A percentile compares a stretch with the other conserved stretches of the same genome.
phyloP scores from a whole-genome alignment of 37 sponge, comb jelly and placozoan genomes.

The Theonella swinhoei region DNA sequence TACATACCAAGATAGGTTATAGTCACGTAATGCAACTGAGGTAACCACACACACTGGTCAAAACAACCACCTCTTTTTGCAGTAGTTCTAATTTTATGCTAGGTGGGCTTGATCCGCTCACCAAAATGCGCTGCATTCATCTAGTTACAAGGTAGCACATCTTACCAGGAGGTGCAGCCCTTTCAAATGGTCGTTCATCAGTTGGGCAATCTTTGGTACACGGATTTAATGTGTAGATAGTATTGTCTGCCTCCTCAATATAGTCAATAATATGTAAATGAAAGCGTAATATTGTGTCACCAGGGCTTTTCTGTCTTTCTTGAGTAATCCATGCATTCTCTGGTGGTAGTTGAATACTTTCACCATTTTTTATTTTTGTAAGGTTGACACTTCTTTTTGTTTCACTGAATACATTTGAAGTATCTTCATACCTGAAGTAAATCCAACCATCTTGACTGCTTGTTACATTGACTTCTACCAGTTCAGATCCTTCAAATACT shows the following conservation, averaged over 20 bases:
- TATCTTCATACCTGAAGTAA: constrained; percentile 19
- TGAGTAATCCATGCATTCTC: constrained; percentile 14
- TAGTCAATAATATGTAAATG: neutral
- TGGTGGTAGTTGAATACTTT: neutral
- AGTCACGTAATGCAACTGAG: too few species aligned
- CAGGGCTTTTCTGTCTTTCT: too few species aligned
- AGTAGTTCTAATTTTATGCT: too few species aligned
- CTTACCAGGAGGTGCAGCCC: too few species aligned
- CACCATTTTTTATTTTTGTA: neutral
- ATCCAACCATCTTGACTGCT: neutral
- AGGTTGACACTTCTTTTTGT: neutral
- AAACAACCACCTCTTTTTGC: too few species aligned
- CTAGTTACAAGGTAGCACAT: too few species aligned
- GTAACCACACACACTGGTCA: too few species aligned
- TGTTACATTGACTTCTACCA: neutral
- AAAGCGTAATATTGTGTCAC: neutral
- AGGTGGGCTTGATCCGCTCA: too few species aligned
- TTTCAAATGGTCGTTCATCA: too few species aligned
- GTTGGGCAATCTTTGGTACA: neutral
- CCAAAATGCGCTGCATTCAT: too few species aligned
- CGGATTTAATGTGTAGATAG: neutral
- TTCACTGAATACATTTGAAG: neutral
- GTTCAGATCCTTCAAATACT: too few species aligned
- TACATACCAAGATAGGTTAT: too few species aligned
- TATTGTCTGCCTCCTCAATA: neutral